Conservation (phyloP, 2,797 vertebrate genomes). For the Allobates femoralis region DNA sequence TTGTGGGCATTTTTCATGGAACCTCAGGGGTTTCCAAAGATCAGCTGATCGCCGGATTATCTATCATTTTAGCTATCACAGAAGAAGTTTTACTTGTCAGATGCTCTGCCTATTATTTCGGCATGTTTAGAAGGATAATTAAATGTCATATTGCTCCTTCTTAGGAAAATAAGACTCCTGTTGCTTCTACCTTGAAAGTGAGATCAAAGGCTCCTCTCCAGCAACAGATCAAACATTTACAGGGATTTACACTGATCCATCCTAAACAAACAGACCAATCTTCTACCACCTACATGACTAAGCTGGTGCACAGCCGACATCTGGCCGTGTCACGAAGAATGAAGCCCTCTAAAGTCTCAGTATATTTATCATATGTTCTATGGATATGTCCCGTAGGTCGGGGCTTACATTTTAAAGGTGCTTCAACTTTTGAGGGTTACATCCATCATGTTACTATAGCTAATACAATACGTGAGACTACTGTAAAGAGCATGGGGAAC, state of each 20-base stretch:
- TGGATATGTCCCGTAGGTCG: too few species aligned
- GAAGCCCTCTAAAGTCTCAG: not conserved
- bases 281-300: slow-evolving; percentile 25
- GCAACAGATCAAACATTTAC: slow-evolving; percentile 27
- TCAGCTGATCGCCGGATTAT: not conserved
- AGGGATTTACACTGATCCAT: slow-evolving; percentile 42
- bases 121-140: not conserved
- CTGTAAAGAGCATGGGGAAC: not conserved
- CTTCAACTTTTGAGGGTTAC: not conserved
- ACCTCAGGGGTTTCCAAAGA: not conserved
- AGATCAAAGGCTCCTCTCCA: slow-evolving; percentile 40
- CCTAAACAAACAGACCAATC: slow-evolving; percentile 39
- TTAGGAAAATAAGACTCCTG: not conserved
- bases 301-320: not conserved
- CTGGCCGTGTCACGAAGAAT: slow-evolving; percentile 29
- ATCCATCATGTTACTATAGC: not conserved
- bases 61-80: not conserved
- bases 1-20: not conserved
- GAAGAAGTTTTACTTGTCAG: not conserved
- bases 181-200: slow-evolving; percentile 34
- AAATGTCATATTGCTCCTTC: slow-evolving; percentile 17
- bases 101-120: slow-evolving; percentile 13
- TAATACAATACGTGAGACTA: not conserved
- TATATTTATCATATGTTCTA: not conserved
- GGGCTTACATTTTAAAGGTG: not conserved